Evolutionary conservation across 2,113 vertebrate species (phyloP), one percentile per base, ranked within the genome.

Genomic region (Leptodactylus fuscus): DNA sequence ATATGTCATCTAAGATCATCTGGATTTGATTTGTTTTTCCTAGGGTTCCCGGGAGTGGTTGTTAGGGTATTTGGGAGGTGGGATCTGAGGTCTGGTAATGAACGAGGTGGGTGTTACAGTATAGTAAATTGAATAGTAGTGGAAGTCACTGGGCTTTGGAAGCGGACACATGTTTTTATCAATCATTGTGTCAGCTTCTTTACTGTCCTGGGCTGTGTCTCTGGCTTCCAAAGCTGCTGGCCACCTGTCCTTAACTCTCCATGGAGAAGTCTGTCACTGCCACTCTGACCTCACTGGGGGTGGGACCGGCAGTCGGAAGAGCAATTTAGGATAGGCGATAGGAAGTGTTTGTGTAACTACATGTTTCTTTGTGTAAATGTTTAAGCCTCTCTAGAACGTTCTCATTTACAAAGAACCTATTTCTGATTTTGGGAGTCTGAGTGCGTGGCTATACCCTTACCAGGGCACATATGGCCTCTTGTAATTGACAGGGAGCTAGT

Each of bases 121-220:
- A 49, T 32, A 53, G 78, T 53, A 44, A 27, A 80, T 44, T 80
- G 8, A 62, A 48, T 34, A 55, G 62, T 46, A 32, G 20, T 82
- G 44, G 29, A 81, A 27, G 65, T 36, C 49, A 18, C 16, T 65
- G 55, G n/a, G 55, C 38, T 41, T 76, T 75, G 34, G 48, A 34
- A 27, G 73, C 44, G 27, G 32, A 79, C 83, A 85, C 65, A 69
- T 87, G 85, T 82, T 65, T 81, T 77, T 53, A 87, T 87, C 60
- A 78, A 85, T 85, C 83, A 85, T 51, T 29, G 12, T 79, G 83
- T 79, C 83, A 85, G 58, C 16, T 41, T 79, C 60, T 80, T 46
- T 74, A 41, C 69, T 69, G 15, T 29, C 13, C 62, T 41, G 86
- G 62, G 82, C 75, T 51, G 44, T 24, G 2, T 82, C 16, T 83